Evolutionary conservation across 1,140 invertebrate species (phyloP).

Genomic region (Meloidogyne chitwoodi): DNA sequence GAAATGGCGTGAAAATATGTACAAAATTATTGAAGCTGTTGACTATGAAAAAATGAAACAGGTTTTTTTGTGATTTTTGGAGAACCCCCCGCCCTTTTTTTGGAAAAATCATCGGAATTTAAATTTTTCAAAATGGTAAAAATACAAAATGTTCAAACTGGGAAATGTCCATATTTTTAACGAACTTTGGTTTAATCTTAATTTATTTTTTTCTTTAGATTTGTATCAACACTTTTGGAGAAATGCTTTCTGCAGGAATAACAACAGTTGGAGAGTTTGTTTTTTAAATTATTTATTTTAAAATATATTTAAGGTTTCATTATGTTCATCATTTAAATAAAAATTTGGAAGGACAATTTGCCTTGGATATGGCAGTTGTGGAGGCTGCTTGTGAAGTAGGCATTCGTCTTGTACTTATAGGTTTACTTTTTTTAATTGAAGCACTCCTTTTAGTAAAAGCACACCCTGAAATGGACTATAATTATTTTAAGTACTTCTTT

Average conservation of each 20-base stretch:
- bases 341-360: conserved; percentile 29
- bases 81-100: too few relatives aligned
- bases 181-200: too few relatives aligned
- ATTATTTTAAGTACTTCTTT: too few relatives aligned
- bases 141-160: too few relatives aligned
- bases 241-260: conserved; percentile 56
- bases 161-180: too few relatives aligned
- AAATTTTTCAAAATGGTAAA: too few relatives aligned
- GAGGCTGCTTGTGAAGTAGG: conserved; percentile 51
- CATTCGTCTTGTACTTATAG: conserved; percentile 36
- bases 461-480: too few relatives aligned
- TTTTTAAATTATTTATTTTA: not conserved
- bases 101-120: too few relatives aligned
- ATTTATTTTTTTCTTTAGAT: conserved; percentile 49
- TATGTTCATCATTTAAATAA: conserved; percentile 51
- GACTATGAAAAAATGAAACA: conserved; percentile 45
- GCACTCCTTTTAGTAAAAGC: too few relatives aligned
- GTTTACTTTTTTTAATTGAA: conserved; percentile 10
- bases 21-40: conserved; percentile 45
- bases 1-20: conserved; percentile 58
- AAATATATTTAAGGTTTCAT: conserved; percentile 37
- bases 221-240: conserved; percentile 49
- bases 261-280: conserved; percentile 51
- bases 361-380: conserved; percentile 49
- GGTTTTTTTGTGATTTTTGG: conserved; percentile 31